Conservation (phyloP, 2,888 invertebrate species). For the Tachina lurida region DNA sequence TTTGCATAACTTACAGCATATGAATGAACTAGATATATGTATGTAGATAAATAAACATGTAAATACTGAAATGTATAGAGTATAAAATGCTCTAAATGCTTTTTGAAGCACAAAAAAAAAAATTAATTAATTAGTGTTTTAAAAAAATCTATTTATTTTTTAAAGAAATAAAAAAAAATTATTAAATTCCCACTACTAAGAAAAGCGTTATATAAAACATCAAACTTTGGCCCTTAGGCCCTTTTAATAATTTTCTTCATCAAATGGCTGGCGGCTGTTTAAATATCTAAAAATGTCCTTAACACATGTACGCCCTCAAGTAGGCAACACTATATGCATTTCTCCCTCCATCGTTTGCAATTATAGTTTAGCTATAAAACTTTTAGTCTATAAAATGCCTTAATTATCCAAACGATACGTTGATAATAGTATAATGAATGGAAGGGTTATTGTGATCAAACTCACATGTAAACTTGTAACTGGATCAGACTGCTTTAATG, state of each 20-base stretch:
- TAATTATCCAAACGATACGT: conserved; percentile 17
- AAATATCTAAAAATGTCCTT: not conserved
- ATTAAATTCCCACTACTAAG: not conserved
- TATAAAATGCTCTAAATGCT: not conserved
- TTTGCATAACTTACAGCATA: conserved; percentile 62
- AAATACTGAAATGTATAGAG: not conserved
- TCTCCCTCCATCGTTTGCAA: not conserved
- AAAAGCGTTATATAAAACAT: too few relatives aligned
- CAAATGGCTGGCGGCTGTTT: not conserved
- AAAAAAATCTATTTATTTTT: not conserved
- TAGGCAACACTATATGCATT: not conserved
- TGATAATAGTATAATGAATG: not conserved
- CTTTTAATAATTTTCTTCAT: not conserved
- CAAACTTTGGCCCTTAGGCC: not conserved
- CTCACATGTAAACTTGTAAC: not conserved
- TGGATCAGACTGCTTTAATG: conserved; percentile 5
- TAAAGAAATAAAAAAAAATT: not conserved
- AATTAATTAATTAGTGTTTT: not conserved
- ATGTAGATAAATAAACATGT: not conserved
- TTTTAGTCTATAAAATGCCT: conserved; percentile 10
- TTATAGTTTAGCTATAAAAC: not conserved
- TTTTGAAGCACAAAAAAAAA: not conserved
- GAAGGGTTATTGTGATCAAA: not conserved
- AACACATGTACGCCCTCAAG: not conserved
- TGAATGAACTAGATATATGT: not conserved